A percentile compares a stretch with the other conserved stretches of the same genome.
These are phyloP conservation scores for Drosophila kohkoa DNA, from an alignment of 1,140 invertebrate genomes.

Conservation along the genomic window DNA sequence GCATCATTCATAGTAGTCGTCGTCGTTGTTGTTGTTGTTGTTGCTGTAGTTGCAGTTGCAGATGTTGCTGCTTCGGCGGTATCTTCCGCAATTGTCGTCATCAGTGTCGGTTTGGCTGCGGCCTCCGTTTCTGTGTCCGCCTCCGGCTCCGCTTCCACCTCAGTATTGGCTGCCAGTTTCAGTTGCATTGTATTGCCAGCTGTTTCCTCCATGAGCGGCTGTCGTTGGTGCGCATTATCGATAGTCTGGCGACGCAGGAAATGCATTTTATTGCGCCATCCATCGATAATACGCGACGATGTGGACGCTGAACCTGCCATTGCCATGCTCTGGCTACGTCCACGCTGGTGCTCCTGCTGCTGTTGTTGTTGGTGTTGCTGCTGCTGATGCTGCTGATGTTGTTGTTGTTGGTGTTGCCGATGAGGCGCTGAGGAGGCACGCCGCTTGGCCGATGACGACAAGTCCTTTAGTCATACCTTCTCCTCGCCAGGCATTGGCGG, in stretches of 20 bases:
- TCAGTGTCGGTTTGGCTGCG: constrained; percentile 47
- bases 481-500: constrained; percentile 83
- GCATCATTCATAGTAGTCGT: background rate
- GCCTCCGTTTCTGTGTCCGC: constrained; percentile 5
- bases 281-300: constrained; percentile 53
- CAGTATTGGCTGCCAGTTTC: constrained; percentile 25
- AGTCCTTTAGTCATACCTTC: constrained; percentile 85
- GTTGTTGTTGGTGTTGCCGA: constrained; percentile 47
- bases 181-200: constrained; percentile 19
- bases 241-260: constrained; percentile 71
- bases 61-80: constrained; percentile 36
- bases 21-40: constrained; percentile 19
- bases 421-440: constrained; percentile 73
- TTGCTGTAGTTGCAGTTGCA: constrained; percentile 14
- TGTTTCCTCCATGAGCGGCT: constrained; percentile 80
- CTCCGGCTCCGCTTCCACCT: background rate
- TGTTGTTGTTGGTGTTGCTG: constrained; percentile 48
- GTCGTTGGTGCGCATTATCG: constrained; percentile 74
- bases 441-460: constrained; percentile 75
- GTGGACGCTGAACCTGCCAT: constrained; percentile 26
- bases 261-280: constrained; percentile 72
- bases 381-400: constrained; percentile 47
- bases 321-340: constrained; percentile 65
- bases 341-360: constrained; percentile 32
- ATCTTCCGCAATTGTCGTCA: constrained; percentile 73